Conservation (phyloP, 2,888 invertebrate species). For the Parnassius mnemosyne region DNA sequence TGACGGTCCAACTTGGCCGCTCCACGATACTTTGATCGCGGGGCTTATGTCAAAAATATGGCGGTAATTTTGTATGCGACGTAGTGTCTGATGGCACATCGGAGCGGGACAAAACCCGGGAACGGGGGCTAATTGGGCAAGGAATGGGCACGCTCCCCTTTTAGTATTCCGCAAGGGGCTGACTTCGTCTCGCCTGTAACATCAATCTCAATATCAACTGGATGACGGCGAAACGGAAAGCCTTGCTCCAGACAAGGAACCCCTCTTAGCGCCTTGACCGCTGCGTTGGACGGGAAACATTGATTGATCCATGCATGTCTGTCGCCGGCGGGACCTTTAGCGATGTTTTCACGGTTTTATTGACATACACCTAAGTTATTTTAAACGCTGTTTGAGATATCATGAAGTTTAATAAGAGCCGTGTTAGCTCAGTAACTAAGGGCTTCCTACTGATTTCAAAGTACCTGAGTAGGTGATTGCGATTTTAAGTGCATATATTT, state of each 20-base stretch:
- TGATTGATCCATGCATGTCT: constrained; percentile 57
- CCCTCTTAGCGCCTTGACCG: constrained; percentile 66
- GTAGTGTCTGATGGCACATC: constrained; percentile 54
- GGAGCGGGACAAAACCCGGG: constrained; percentile 56
- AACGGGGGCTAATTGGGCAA: constrained; percentile 73
- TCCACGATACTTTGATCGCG: constrained; percentile 57
- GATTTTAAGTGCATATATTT: too few species aligned
- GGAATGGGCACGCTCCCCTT: constrained; percentile 61
- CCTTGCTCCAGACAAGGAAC: constrained; percentile 67
- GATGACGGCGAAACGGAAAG: constrained; percentile 72
- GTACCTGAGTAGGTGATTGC: too few species aligned
- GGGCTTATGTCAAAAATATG: constrained; percentile 71
- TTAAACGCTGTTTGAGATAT: constrained; percentile 4
- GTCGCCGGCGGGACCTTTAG: background rate
- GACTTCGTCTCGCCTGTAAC: constrained; percentile 57
- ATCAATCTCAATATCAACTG: constrained; percentile 77
- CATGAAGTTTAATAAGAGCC: too few species aligned
- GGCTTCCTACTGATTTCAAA: too few species aligned
- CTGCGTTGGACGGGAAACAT: constrained; percentile 49
- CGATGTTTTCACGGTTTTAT: too few species aligned
- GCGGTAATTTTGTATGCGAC: constrained; percentile 71
- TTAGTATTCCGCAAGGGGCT: constrained; percentile 70
- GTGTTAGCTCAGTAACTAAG: too few species aligned
- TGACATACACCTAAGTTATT: too few species aligned
- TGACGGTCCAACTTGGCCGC: constrained; percentile 35